These are phyloP conservation scores for Pocota personata DNA, from an alignment of 2,888 invertebrate genomes.

Conservation along the genomic window DNA sequence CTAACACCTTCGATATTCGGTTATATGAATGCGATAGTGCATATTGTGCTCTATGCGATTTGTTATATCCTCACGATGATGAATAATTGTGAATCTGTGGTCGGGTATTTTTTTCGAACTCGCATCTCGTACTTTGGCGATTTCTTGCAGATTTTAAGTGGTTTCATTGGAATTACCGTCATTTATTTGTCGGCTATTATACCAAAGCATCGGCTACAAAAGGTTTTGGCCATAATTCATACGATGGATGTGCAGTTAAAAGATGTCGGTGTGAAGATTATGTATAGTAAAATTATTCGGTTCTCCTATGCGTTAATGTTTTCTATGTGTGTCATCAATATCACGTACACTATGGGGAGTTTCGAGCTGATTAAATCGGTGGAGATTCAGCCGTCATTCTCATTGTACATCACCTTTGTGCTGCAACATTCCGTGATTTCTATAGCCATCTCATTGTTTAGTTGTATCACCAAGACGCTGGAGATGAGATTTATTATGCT, in stretches of 20 bases:
- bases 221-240: slow-evolving; percentile 77
- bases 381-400: slow-evolving; percentile 76
- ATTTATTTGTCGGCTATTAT: slow-evolving; percentile 79
- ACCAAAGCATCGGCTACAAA: slow-evolving; percentile 78
- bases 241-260: slow-evolving; percentile 78
- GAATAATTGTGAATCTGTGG: slow-evolving; percentile 80
- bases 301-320: slow-evolving; percentile 78
- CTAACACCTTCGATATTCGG: slow-evolving; percentile 78
- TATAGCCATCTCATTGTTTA: slow-evolving; percentile 77
- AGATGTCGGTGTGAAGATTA: slow-evolving; percentile 79
- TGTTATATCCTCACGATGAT: slow-evolving; percentile 79
- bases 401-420: slow-evolving; percentile 79
- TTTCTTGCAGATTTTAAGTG: slow-evolving; percentile 79
- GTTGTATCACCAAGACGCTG: slow-evolving; percentile 78
- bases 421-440: slow-evolving; percentile 80
- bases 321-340: slow-evolving; percentile 77
- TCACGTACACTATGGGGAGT: slow-evolving; percentile 78
- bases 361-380: slow-evolving; percentile 78
- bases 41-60: slow-evolving; percentile 76
- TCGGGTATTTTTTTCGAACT: slow-evolving; percentile 81
- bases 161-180: slow-evolving; percentile 80
- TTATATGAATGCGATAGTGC: slow-evolving; percentile 78
- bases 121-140: slow-evolving; percentile 80
- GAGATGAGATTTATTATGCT: slow-evolving; percentile 80
- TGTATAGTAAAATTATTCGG: slow-evolving; percentile 80